These are phyloP conservation scores for Siphonodentalium dalli DNA, from an alignment of 2,888 invertebrate species.

Conservation along the genomic window DNA sequence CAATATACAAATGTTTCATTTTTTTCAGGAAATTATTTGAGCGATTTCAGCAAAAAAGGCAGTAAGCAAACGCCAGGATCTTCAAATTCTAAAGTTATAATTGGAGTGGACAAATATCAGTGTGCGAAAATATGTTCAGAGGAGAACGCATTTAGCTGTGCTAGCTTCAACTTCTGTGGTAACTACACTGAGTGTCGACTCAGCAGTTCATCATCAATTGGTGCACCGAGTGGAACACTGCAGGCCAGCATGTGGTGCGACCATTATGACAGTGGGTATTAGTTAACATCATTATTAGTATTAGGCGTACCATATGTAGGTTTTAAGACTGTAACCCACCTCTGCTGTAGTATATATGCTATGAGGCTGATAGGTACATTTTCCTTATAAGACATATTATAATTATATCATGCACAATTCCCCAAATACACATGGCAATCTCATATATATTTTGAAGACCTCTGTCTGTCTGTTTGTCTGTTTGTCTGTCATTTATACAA, in stretches of 20 bases:
- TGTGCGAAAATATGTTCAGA: slow-evolving; percentile 50
- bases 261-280: slow-evolving; percentile 42
- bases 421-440: too few species aligned
- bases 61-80: slow-evolving; percentile 29
- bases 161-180: slow-evolving; percentile 49
- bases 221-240: slow-evolving; percentile 37
- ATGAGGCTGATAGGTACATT: too few species aligned
- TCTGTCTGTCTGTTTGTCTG: too few species aligned
- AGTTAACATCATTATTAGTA: neutral
- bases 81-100: slow-evolving; percentile 37
- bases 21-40: slow-evolving; percentile 39
- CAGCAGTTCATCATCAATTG: slow-evolving; percentile 35
- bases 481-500: too few species aligned
- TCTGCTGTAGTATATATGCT: too few species aligned
- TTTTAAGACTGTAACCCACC: neutral
- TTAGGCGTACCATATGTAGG: neutral
- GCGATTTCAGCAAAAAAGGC: slow-evolving; percentile 37
- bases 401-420: too few species aligned
- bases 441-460: too few species aligned
- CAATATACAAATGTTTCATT: too few species aligned
- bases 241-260: slow-evolving; percentile 37
- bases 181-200: slow-evolving; percentile 44
- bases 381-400: too few species aligned
- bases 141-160: slow-evolving; percentile 37
- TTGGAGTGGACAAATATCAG: slow-evolving; percentile 33